These are phyloP conservation scores for Mesaphorura yosii DNA, from an alignment of 1,140 invertebrate species.

Conservation along the genomic window DNA sequence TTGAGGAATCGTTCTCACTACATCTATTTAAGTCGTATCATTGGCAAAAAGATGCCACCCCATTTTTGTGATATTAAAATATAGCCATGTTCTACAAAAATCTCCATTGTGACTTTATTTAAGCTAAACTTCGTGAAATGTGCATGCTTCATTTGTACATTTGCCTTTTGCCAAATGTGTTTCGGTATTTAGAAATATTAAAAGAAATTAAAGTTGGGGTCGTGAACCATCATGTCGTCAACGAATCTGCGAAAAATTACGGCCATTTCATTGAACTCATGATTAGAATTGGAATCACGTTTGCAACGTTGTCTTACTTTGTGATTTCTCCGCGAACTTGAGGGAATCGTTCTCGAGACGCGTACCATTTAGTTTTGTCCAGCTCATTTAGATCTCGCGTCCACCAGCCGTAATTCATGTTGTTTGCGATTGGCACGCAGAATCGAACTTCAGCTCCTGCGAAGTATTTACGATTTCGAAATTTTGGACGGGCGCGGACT, in stretches of 20 bases:
- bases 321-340: conserved; percentile 25
- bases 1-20: neutral
- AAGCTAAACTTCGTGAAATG: too few relatives aligned
- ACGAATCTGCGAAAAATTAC: conserved; percentile 20
- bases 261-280: neutral
- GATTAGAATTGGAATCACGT: neutral
- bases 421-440: conserved; percentile 19
- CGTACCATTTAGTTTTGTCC: conserved; percentile 23
- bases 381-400: conserved; percentile 14
- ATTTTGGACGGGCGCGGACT: neutral
- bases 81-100: too few relatives aligned
- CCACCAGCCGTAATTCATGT: conserved; percentile 27
- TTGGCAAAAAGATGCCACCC: neutral
- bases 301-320: too few relatives aligned
- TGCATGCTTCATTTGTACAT: too few relatives aligned
- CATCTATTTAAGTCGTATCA: neutral
- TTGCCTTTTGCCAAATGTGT: too few relatives aligned
- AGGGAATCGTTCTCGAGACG: conserved; percentile 13
- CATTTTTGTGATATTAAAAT: neutral
- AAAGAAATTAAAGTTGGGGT: conserved; percentile 24
- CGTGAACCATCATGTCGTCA: conserved; percentile 21
- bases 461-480: neutral
- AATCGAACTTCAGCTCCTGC: conserved; percentile 15
- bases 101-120: too few relatives aligned
- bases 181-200: conserved; percentile 7